phyloP scores from a whole-genome alignment of 2,113 vertebrate species.

The Regulus satrapa region DNA sequence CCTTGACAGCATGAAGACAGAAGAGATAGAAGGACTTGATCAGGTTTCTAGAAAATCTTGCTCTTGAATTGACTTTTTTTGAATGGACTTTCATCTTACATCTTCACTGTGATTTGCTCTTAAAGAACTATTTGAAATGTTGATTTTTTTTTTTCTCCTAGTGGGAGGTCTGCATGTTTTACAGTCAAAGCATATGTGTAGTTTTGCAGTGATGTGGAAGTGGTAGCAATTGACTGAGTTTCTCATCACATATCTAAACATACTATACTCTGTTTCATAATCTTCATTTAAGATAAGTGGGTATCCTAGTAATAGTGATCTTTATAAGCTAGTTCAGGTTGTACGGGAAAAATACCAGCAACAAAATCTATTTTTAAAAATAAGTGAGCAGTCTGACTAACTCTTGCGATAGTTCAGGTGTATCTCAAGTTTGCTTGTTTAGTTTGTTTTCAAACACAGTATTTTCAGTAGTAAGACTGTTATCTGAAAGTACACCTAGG shows the following conservation, averaged over 20 bases:
- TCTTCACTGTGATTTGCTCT: not conserved
- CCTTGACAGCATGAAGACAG: not conserved
- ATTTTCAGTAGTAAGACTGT: not conserved
- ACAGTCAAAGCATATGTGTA: accelerated
- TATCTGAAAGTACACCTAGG: not conserved
- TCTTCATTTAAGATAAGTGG: not conserved
- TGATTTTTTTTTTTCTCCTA: too few relatives aligned
- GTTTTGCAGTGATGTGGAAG: not conserved
- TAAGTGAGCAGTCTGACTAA: not conserved
- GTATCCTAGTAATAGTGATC: not conserved
- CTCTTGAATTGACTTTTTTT: not conserved
- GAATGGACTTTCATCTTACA: not conserved
- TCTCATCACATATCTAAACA: not conserved
- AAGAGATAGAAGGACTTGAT: not conserved
- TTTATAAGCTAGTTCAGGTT: not conserved
- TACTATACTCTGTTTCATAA: not conserved
- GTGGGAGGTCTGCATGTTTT: accelerated
- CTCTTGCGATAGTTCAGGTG: not conserved
- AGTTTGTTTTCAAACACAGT: not conserved
- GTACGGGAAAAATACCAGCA: not conserved
- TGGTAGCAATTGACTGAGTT: not conserved
- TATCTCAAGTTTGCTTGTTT: not conserved
- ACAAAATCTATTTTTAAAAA: not conserved
- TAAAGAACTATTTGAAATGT: not conserved
- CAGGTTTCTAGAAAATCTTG: not conserved